A percentile compares a stretch with the other conserved stretches of the same genome.
Evolutionary conservation across 1,140 invertebrate species (phyloP).

Genomic region (Eubasilissa regina): DNA sequence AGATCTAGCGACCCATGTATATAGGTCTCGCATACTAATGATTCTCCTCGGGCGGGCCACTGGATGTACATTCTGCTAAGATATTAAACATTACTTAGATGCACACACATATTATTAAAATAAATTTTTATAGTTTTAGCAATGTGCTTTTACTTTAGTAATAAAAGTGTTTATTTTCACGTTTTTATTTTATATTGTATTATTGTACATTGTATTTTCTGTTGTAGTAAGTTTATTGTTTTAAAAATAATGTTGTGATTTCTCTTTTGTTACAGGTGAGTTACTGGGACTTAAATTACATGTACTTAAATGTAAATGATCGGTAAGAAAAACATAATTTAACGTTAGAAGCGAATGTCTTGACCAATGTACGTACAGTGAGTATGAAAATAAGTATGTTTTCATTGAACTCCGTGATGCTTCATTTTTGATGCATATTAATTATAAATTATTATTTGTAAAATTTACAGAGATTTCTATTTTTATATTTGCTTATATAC

Average conservation of each 20-base stretch:
- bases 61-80: background rate
- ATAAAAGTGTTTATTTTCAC: no score
- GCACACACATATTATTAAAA: no score
- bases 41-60: conserved; percentile 3
- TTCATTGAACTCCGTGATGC: no score
- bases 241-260: background rate
- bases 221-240: background rate
- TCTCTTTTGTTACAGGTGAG: conserved; percentile 19
- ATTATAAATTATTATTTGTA: no score
- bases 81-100: background rate
- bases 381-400: no score
- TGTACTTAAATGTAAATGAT: background rate
- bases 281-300: background rate
- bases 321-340: conserved; percentile 2
- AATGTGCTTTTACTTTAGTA: no score
- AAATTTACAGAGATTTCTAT: no score
- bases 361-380: no score
- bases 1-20: background rate
- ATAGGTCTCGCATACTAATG: conserved; percentile 31
- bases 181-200: no score
- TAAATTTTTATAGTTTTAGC: no score
- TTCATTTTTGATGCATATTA: no score
- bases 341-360: background rate
- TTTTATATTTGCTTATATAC: no score
- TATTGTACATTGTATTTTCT: background rate